Evolutionary conservation across 2,113 vertebrate species (phyloP), one percentile per base, ranked within the genome.

Genomic region (Lucifuga dentata): DNA sequence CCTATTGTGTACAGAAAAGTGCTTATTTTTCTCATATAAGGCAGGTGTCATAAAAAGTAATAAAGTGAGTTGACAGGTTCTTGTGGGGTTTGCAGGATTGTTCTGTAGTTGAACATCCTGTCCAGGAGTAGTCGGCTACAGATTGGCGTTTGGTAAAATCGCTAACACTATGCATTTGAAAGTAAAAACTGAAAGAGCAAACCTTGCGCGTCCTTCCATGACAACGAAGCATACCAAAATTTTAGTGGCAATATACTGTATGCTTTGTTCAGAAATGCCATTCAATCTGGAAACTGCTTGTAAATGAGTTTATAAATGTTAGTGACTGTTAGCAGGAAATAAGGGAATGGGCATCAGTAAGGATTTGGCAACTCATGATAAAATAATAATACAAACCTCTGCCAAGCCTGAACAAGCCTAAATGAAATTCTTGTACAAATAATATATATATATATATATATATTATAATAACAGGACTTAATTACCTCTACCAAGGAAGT

Each of bases 81-180:
- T n/a, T n/a, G n/a, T n/a, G n/a, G n/a, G n/a, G n/a, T 20, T 16
- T 53, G 40, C 40, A 45, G 23, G 44, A 46, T 58, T 46, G 38
- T 44, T 55, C 17, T 5, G 26, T 29, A 15, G 3, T 40, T 2
- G 2, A 8, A 35, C 10, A 35, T 35, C 33, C 11, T 5, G 15
- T 62, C 17, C 29, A 16, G 2, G 24, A 32, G 17, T 33, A 11
- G 26, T 7, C 26, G 17, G 79, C 83, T 82, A 79, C 79, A 64
- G 45, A 71, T 13, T 58, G 73, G 83, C 83, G 59, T 69, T 72
- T 73, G 84, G 64, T 64, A 35, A 71, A 38, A 11, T 35, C 46
- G 56, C 16, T 9, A 49, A 16, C 6, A 32, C 16, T 33, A 40
- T 5, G 48, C 6, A 17, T 29, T 41, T 38, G 15, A 29, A 58